phyloP scores from a whole-genome alignment of 53 echinoderm and acorn worm genomes.

The Temnopleurus reevesii region DNA sequence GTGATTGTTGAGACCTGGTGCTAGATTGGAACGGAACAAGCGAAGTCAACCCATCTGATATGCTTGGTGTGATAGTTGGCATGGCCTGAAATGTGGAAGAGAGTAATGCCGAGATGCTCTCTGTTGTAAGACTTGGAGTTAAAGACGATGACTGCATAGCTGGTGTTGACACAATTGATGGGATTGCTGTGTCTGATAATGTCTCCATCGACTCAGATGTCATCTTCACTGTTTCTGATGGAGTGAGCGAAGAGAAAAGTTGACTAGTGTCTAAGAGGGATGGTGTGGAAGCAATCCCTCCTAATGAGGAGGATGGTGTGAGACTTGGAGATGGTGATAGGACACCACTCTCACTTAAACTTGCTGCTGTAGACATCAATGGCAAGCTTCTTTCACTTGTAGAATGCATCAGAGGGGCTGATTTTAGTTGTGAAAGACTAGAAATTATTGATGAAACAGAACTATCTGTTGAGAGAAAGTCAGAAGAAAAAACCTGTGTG shows the following conservation, averaged over 20 bases:
- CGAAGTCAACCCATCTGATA: background rate
- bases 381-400: background rate
- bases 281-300: background rate
- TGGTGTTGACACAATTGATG: background rate
- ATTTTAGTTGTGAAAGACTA: background rate
- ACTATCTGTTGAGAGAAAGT: background rate
- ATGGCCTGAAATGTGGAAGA: background rate
- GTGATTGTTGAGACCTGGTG: background rate
- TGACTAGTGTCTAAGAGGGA: background rate
- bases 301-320: slow-evolving; percentile 27
- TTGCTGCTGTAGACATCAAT: background rate
- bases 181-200: background rate
- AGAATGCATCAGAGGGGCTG: background rate
- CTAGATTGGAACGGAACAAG: background rate
- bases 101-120: background rate
- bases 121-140: background rate
- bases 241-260: background rate
- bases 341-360: slow-evolving; percentile 16
- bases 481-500: background rate
- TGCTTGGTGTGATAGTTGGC: background rate
- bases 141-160: background rate
- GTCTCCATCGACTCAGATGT: no score
- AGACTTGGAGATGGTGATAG: background rate
- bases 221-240: background rate
- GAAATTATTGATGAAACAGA: background rate